phyloP scores from a whole-genome alignment of 2,888 invertebrate genomes.

The Agelastica alni region DNA sequence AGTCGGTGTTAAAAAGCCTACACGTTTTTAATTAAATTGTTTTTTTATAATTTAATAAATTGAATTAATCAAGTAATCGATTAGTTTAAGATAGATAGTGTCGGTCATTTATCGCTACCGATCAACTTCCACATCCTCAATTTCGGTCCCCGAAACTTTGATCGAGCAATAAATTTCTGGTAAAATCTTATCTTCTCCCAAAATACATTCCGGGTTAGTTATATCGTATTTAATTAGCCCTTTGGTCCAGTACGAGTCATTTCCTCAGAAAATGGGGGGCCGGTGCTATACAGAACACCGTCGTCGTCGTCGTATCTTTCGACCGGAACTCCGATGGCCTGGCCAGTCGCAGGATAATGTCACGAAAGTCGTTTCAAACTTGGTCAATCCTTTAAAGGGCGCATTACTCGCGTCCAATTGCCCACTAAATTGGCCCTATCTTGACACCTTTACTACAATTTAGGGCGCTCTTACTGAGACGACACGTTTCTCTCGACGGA shows the following conservation, averaged over 20 bases:
- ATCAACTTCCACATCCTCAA: constrained; percentile 2
- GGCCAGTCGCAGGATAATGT: constrained; percentile 52
- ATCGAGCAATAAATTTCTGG: constrained; percentile 32
- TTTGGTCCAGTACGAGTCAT: constrained; percentile 36
- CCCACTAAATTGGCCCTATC: constrained; percentile 58
- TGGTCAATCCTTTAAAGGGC: constrained; percentile 56
- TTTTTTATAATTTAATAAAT: too few relatives aligned
- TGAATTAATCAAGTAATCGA: too few relatives aligned
- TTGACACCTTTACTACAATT: constrained; percentile 57
- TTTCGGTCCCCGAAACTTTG: constrained; percentile 16
- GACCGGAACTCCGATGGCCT: constrained; percentile 30
- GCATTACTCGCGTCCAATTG: constrained; percentile 57
- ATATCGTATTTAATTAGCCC: constrained; percentile 45
- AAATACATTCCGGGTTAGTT: constrained; percentile 37
- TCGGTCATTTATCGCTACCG: background rate
- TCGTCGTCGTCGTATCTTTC: constrained; percentile 24
- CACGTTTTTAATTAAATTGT: too few relatives aligned
- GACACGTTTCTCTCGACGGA: constrained; percentile 32
- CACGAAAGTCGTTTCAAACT: constrained; percentile 53
- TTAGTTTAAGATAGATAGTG: too few relatives aligned
- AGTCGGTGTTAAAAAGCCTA: too few relatives aligned
- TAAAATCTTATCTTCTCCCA: constrained; percentile 30
- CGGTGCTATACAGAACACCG: too few relatives aligned
- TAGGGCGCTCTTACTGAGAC: constrained; percentile 48
- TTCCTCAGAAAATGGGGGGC: constrained; percentile 31